Evolutionary conservation across 1,140 invertebrate genomes (phyloP).

Genomic region (Capitella teleta): DNA sequence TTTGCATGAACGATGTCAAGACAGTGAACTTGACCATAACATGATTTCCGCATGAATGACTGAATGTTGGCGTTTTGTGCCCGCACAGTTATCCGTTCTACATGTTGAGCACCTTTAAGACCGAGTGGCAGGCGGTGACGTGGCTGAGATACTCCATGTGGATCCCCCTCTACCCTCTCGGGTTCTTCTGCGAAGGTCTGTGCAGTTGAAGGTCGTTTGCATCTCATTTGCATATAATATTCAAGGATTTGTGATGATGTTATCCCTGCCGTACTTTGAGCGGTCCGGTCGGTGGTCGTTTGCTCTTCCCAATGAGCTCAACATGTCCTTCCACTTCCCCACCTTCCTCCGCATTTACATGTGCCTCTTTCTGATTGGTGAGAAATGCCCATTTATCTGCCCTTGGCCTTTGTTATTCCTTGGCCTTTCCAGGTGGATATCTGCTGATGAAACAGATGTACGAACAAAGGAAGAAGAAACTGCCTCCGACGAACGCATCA

Average conservation of each 20-base stretch:
- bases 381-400: no score
- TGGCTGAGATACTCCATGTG: slow-evolving; percentile 87
- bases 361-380: slow-evolving; percentile 58
- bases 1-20: no score
- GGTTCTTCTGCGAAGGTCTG: slow-evolving; percentile 72
- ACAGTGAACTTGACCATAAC: no score
- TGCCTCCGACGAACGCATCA: no score
- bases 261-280: slow-evolving; percentile 75
- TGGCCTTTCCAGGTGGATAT: no score
- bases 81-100: slow-evolving; percentile 86
- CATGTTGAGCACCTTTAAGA: slow-evolving; percentile 64
- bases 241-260: slow-evolving; percentile 45
- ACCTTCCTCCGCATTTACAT: slow-evolving; percentile 66
- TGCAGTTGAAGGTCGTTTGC: slow-evolving; percentile 44
- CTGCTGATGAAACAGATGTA: no score
- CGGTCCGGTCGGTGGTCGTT: slow-evolving; percentile 67
- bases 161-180: slow-evolving; percentile 83
- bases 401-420: no score
- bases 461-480: no score
- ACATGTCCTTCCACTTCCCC: slow-evolving; percentile 77
- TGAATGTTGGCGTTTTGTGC: no score
- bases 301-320: slow-evolving; percentile 68
- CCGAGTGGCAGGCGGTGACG: slow-evolving; percentile 64
- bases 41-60: no score
- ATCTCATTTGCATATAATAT: slow-evolving; percentile 3